Base-by-base conservation (phyloP, 2,888 invertebrate species). In the Pherbina coryleti region DNA sequence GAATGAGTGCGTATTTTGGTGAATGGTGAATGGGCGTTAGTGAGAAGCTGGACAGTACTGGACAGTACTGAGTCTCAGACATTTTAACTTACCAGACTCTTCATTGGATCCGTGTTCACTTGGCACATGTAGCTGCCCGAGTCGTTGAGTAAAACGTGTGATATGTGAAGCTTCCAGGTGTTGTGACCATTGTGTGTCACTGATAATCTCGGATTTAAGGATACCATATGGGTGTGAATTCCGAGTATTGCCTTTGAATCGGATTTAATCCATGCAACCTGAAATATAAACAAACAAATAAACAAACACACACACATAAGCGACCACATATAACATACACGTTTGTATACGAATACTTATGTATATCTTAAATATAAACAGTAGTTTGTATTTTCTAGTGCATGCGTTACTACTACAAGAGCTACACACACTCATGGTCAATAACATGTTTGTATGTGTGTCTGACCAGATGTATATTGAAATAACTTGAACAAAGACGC, bases 81-180 rank as follows among this genome's bases (percentile, higher is more conserved):
- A 78, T 69, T 79, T 82, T 67, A 79, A 88, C 92, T 91, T 91
- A 96, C 96, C 93, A 95, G 95, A 90, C 94, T 95, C 85, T 94
- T 93, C 96, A 96, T 96, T 78, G 96, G 97, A 88, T 96, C 95
- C 78, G 96, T 97, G 91, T 97, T 97, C 86, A 97, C 94, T 91
- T 97, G 97, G 90, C 97, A 97, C 96, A 97, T 97, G 91, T 97
- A 97, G 73, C 95, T 95, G 85, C 97, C 97, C 44, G 95, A 95
- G 91, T 97, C 97, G 89, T 95, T 95, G 86, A 95, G 94, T 90
- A 96, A 96, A 81, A 97, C 96, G 89, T 96, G 96, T 86, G 94
- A 93, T 89, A 97, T 95, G 91, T 95, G 95, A 86, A 97, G 92
- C 90, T 96, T 96, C 97, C 97, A 97, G 84, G 96, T 96, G 90